Conservation (phyloP, 1,140 invertebrate species). For the Aphidius ervi region DNA sequence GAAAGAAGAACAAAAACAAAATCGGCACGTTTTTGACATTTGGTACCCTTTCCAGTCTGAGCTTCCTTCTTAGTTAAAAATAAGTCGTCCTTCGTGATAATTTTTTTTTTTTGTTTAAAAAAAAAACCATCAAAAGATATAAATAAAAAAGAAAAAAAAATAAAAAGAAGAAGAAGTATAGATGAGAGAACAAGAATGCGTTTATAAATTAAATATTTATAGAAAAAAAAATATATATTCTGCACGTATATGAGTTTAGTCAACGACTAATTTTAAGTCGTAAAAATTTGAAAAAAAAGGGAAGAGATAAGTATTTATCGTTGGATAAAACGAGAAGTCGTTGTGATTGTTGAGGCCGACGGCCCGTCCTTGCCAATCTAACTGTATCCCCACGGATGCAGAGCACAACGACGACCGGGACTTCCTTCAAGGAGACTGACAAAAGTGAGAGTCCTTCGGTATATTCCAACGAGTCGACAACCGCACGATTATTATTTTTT, state of each 20-base stretch:
- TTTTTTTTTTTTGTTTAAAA: neutral
- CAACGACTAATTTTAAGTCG: neutral
- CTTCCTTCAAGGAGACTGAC: constrained; percentile 47
- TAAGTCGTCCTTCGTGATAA: no score
- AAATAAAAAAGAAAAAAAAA: neutral
- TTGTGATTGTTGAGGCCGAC: constrained; percentile 38
- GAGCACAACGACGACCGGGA: constrained; percentile 43
- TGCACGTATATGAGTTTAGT: neutral
- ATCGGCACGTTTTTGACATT: no score
- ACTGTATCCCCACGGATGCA: constrained; percentile 45
- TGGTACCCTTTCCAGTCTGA: no score
- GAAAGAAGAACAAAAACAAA: no score
- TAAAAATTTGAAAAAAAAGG: neutral
- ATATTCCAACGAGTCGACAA: constrained; percentile 32
- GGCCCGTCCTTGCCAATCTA: constrained; percentile 45
- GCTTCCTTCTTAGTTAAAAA: no score
- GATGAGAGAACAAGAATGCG: neutral
- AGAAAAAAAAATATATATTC: neutral
- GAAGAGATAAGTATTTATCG: neutral
- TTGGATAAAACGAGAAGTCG: constrained; percentile 9
- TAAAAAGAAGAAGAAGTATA: neutral
- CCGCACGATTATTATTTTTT: constrained; percentile 18
- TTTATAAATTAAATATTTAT: neutral
- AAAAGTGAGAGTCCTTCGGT: constrained; percentile 48
- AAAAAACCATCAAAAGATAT: neutral